These are phyloP conservation scores for Bovichtus diacanthus DNA, from an alignment of 2,797 vertebrate species.

Conservation along the genomic window DNA sequence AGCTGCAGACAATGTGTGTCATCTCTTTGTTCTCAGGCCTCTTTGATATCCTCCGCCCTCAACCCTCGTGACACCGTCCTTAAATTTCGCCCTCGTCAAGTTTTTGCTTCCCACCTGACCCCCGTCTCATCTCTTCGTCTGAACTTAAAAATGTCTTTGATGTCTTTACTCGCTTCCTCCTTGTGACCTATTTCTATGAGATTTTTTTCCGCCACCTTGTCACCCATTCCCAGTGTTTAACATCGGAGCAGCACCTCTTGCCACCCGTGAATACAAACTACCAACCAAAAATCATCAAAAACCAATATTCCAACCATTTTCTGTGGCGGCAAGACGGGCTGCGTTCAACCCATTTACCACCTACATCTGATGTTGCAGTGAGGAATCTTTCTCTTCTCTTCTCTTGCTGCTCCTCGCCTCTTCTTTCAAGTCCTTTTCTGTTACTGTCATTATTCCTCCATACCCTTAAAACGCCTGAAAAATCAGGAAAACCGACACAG, in stretches of 20 bases:
- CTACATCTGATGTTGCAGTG: constrained; percentile 26
- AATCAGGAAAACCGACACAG: constrained; percentile 54
- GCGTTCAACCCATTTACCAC: constrained; percentile 38
- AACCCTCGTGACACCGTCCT: constrained; percentile 59
- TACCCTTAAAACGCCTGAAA: constrained; percentile 43
- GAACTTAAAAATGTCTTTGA: constrained; percentile 72
- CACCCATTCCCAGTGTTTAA: constrained; percentile 46
- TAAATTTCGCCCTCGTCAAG: constrained; percentile 64
- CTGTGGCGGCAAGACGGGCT: constrained; percentile 38
- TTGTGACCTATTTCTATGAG: constrained; percentile 51
- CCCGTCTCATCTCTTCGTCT: constrained; percentile 51
- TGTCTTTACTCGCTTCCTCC: constrained; percentile 55
- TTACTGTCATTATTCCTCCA: constrained; percentile 36
- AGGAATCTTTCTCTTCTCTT: constrained; percentile 36
- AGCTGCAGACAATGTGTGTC: constrained; percentile 65
- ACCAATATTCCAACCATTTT: constrained; percentile 48
- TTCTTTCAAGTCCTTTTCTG: constrained; percentile 31
- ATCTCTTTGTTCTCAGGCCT: constrained; percentile 82
- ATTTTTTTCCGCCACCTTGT: constrained; percentile 14
- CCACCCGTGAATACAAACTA: constrained; percentile 66
- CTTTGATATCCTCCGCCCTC: constrained; percentile 75
- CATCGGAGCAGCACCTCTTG: constrained; percentile 61
- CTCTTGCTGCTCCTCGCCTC: constrained; percentile 21
- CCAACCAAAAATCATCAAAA: constrained; percentile 67
- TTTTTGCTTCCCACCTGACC: constrained; percentile 64